These are phyloP conservation scores for Adelphocoris suturalis DNA, from an alignment of 2,888 invertebrate genomes.

Conservation along the genomic window DNA sequence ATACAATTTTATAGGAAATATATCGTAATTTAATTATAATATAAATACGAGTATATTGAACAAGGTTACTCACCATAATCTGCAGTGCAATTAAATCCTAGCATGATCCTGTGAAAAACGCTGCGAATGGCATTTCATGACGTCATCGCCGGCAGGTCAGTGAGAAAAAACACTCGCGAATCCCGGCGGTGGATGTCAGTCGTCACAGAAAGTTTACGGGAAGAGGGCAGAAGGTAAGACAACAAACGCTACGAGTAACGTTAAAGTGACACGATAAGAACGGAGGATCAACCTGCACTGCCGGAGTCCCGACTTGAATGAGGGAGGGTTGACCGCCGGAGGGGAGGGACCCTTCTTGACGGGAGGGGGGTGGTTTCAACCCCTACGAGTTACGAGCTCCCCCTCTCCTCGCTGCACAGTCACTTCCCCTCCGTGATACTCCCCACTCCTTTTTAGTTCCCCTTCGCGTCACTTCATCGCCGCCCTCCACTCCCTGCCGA, in stretches of 20 bases:
- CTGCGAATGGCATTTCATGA: slow-evolving; percentile 43
- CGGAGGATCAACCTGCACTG: slow-evolving; percentile 23
- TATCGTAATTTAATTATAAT: too few relatives aligned
- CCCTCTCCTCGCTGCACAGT: neutral
- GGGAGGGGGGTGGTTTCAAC: neutral
- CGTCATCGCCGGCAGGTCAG: slow-evolving; percentile 23
- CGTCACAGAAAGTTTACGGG: neutral
- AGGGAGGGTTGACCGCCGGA: neutral
- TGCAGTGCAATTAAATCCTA: slow-evolving; percentile 67
- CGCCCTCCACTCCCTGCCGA: neutral
- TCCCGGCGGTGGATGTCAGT: neutral
- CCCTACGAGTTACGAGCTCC: neutral
- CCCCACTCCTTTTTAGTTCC: neutral
- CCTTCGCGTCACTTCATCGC: slow-evolving; percentile 15
- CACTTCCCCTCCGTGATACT: neutral
- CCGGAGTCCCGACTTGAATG: slow-evolving; percentile 43
- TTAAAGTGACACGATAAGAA: neutral
- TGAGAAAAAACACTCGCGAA: slow-evolving; percentile 46
- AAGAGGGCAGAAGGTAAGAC: neutral
- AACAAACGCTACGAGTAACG: slow-evolving; percentile 24
- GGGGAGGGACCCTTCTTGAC: neutral
- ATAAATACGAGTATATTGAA: too few relatives aligned
- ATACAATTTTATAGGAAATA: too few relatives aligned
- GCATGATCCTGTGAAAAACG: slow-evolving; percentile 56
- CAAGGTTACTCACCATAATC: slow-evolving; percentile 53